These are phyloP conservation scores for Orchestia grillus DNA, from an alignment of 1,140 invertebrate species.

Conservation along the genomic window DNA sequence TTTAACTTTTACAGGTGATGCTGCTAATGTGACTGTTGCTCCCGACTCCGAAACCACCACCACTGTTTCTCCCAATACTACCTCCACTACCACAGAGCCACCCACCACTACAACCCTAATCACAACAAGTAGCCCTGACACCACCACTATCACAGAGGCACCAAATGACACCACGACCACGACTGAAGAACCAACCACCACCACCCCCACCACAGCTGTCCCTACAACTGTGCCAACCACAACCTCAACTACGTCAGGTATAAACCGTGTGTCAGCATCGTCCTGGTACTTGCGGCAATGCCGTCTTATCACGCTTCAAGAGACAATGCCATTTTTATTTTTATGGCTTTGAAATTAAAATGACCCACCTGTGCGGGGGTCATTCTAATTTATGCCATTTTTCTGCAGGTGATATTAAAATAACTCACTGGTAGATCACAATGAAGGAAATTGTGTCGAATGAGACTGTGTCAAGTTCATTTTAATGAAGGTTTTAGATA, in stretches of 20 bases:
- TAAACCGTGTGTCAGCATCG: background rate
- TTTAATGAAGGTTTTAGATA: background rate
- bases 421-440: no score
- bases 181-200: background rate
- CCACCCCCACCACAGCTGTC: background rate
- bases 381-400: no score
- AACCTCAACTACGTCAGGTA: background rate
- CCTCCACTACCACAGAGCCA: background rate
- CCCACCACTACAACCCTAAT: background rate
- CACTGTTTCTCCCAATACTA: background rate
- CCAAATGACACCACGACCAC: constrained; percentile 31
- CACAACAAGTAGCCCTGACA: background rate
- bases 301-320: background rate
- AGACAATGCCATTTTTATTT: background rate
- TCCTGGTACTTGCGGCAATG: background rate
- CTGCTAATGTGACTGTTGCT: background rate
- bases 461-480: background rate
- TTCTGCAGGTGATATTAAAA: no score
- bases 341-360: no score
- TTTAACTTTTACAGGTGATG: background rate
- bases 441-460: background rate
- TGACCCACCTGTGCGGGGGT: no score
- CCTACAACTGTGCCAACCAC: constrained; percentile 22
- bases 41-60: background rate
- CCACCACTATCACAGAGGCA: background rate